Percentiles rank a stretch among this genome's conserved stretches.
phyloP scores from a whole-genome alignment of 2,888 invertebrate species.

The Rotaria magnacalcarata region DNA sequence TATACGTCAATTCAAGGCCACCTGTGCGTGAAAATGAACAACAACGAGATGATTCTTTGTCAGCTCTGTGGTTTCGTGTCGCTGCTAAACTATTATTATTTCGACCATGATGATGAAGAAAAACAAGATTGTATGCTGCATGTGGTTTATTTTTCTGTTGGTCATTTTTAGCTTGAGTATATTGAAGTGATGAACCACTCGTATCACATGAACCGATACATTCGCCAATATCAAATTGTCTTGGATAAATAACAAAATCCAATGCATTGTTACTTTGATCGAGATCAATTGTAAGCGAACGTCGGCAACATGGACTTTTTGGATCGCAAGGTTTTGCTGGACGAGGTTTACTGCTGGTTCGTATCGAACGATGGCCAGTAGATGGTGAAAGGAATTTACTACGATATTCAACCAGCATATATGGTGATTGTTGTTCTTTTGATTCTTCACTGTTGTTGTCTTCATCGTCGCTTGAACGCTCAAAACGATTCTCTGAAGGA shows the following conservation, averaged over 20 bases:
- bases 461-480: neutral
- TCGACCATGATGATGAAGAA: neutral
- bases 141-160: neutral
- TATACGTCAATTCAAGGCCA: neutral
- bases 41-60: neutral
- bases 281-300: neutral
- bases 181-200: neutral
- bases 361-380: neutral
- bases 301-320: conserved; percentile 29
- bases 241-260: neutral
- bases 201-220: neutral
- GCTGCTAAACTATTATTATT: neutral
- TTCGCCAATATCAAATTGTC: conserved; percentile 20
- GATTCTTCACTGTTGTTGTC: neutral
- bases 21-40: conserved; percentile 29
- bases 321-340: neutral
- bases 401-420: conserved; percentile 29
- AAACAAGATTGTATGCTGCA: neutral
- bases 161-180: neutral
- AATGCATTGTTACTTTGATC: neutral
- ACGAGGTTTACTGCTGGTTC: neutral
- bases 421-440: neutral
- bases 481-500: neutral
- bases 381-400: neutral
- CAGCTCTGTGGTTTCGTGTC: too few species aligned